Base-by-base conservation (phyloP, 2,888 invertebrate genomes). In the Nephrotoma guestfalica region DNA sequence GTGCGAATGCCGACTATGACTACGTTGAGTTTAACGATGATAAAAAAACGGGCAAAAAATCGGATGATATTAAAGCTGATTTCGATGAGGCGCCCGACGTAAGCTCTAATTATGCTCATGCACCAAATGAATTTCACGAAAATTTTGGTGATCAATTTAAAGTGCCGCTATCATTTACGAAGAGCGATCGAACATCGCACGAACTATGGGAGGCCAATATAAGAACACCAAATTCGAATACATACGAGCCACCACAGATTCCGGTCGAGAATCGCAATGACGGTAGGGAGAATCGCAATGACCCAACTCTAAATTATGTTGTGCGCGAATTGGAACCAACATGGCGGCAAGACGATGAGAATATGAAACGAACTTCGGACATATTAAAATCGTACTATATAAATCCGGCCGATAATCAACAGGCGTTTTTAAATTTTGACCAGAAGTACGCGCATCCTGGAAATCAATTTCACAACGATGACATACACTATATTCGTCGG, bases 321-420 rank as follows among this genome's bases (percentile, higher is more conserved):
- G 71, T 86, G 5, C 86, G 86, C 43, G 88, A 88, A 85, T 51
- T 88, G 7, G 87, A 87, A 41, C 88, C 88, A 30, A 88, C 87
- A 6, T 83, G 84, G 18, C 86, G 88, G 42, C 86, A 87, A 47
- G 88, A 88, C 86, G 47, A 86, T 7, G 71, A 87, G n/a, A 86
- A 87, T 86, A 43, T 88, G 41, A 51, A 71, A 71, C 86, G 86
- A 45, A 86, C 87, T 0, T 86, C 86, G 15, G 15, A 87, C n/a
- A 45, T 86, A n/a, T 47, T 88, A 30, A 51, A 86, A 43, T 83
- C 85, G 40, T 87, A 87, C 83, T 87, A 87, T 84, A 86, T 87
- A 86, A 41, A 85, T 40, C 85, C 87, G 18, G 30, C 40, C 4
- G 41, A 86, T 18, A 71, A 86, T 83, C 9, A n/a, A 71, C 41